Base-by-base conservation (phyloP, 2,888 invertebrate species). In the Harpalus rubripes region DNA sequence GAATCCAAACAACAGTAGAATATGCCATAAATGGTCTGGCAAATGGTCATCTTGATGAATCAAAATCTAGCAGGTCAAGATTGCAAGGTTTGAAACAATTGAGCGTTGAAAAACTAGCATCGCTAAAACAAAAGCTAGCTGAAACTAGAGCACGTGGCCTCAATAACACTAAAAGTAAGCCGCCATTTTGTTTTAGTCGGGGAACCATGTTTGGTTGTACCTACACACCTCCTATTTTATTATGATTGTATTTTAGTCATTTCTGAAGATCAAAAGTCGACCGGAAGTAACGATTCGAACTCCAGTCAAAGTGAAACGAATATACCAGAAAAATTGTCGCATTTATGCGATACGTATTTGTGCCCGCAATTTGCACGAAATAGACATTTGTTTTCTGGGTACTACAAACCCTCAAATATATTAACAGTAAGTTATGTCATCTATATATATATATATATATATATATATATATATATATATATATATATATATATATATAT, bases 41-140 rank as follows among this genome's bases (percentile, higher is more conserved):
- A 16, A 89, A 89, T 56, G 88, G 88, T 83, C 88, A 90, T 76
- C 87, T 89, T 52, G 91, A 91, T 26, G 91, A 91, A 26, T 88
- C 89, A 0, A 90, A 90, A 87, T 89, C 89, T 44, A 88, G 91
- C 7, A 89, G 93, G 82, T 94, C 95, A 0, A 92, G 94, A 68
- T 90, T 95, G 0, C 93, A 94, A 87, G 94, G 93, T 85, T 91
- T 95, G 5, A 95, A 94, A 88, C 94, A 95, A 87, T 90, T 95
- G 85, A 95, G 95, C n/a, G 94, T 94, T 0, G 95, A 95, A 87
- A 95, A 95, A 89, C 90, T 95, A 61, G 93, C 93, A 26, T 93
- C 93, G 61, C 91, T 95, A n/a, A 94, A 93, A 88, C 94, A 94
- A 89, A 93, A 94, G 86, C 89, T 95, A 44, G 92, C 93, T 7